These are phyloP conservation scores for Xiphophorus birchmanni DNA, from an alignment of 2,797 vertebrate species.

Conservation along the genomic window DNA sequence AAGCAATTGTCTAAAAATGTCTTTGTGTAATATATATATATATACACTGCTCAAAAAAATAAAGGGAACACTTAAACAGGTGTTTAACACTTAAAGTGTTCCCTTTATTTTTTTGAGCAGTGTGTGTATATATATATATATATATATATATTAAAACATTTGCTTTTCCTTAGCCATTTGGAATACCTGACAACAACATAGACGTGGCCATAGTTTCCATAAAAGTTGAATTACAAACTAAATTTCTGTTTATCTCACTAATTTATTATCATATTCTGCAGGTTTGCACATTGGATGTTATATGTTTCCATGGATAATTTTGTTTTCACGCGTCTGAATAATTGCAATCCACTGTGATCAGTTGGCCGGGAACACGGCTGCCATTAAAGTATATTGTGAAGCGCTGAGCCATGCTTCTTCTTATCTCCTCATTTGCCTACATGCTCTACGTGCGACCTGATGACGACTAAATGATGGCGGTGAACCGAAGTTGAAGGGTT, in stretches of 20 bases:
- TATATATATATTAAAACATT: background rate
- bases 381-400: slow-evolving; percentile 46
- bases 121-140: too few relatives aligned
- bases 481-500: slow-evolving; percentile 57
- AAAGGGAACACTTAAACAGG: too few relatives aligned
- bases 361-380: slow-evolving; percentile 41
- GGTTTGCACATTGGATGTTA: slow-evolving; percentile 2
- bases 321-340: slow-evolving; percentile 9
- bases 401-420: slow-evolving; percentile 40
- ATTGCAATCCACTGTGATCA: slow-evolving; percentile 40
- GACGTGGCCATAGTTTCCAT: background rate
- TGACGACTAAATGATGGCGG: slow-evolving; percentile 54
- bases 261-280: background rate
- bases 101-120: too few relatives aligned
- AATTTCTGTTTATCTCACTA: background rate
- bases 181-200: background rate
- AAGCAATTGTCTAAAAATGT: background rate
- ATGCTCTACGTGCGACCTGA: slow-evolving; percentile 32
- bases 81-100: too few relatives aligned
- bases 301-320: background rate
- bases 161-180: background rate
- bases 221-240: background rate
- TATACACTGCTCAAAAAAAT: too few relatives aligned
- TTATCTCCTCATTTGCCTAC: slow-evolving; percentile 44
- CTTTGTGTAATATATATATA: background rate